A percentile compares a stretch with the other conserved stretches of the same genome.
Conservation (phyloP, 2,113 vertebrate genomes). For the Callipepla californica region DNA sequence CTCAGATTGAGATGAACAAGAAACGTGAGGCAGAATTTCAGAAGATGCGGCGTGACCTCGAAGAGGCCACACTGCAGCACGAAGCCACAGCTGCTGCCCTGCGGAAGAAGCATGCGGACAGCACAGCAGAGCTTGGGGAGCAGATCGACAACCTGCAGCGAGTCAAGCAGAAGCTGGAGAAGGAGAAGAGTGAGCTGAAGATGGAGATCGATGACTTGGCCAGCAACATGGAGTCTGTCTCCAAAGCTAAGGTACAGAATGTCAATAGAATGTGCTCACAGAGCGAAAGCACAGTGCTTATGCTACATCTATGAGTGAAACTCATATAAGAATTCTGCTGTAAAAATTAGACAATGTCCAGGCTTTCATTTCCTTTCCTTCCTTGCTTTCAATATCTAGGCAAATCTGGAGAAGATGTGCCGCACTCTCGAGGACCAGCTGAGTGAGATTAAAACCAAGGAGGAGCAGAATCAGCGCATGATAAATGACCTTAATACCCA, state of each 20-base stretch:
- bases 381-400: constrained; percentile 62
- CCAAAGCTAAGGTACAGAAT: not conserved
- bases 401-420: constrained; percentile 91
- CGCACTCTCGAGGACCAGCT: constrained; percentile 91
- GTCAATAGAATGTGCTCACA: no score
- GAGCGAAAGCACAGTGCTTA: not conserved
- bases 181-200: constrained; percentile 92
- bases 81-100: constrained; percentile 86
- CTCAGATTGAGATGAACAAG: constrained; percentile 93
- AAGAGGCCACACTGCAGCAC: constrained; percentile 91
- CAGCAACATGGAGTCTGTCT: not conserved
- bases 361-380: not conserved
- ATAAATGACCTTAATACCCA: constrained; percentile 84
- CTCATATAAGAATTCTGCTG: not conserved
- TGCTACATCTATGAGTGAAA: not conserved
- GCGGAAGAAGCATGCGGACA: constrained; percentile 90
- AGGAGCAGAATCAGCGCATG: constrained; percentile 89
- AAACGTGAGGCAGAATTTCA: constrained; percentile 93
- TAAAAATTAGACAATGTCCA: not conserved
- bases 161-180: constrained; percentile 93
- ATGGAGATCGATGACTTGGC: constrained; percentile 85
- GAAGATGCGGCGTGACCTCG: constrained; percentile 89
- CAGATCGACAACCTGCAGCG: constrained; percentile 92
- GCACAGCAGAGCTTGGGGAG: constrained; percentile 88
- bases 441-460: constrained; percentile 87